Evolutionary conservation across 1,140 invertebrate genomes (phyloP).

Genomic region (Aphelinus certus): DNA sequence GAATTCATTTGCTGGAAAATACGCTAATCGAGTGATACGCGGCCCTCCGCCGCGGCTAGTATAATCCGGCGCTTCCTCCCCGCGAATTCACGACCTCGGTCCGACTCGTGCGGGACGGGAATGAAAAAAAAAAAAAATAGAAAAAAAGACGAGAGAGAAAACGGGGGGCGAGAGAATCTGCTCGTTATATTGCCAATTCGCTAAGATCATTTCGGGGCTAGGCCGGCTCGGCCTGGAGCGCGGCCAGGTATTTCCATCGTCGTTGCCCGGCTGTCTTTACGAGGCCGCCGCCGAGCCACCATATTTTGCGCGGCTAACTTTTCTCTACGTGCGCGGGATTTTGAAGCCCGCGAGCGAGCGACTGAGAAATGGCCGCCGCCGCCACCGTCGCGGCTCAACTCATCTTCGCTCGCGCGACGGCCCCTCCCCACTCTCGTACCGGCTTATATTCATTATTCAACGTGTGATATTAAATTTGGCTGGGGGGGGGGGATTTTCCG

Average conservation of each 20-base stretch:
- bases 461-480: constrained; percentile 24
- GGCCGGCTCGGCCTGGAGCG: constrained; percentile 28
- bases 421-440: not conserved
- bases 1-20: constrained; percentile 46
- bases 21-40: constrained; percentile 43
- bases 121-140: not conserved
- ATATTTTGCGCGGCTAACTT: constrained; percentile 29
- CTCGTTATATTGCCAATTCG: constrained; percentile 45
- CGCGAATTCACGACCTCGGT: constrained; percentile 17
- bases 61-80: not conserved
- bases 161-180: constrained; percentile 14
- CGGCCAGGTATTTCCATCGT: constrained; percentile 46
- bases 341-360: constrained; percentile 3
- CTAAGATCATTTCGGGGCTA: constrained; percentile 43
- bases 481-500: not conserved
- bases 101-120: not conserved
- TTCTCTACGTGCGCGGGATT: constrained; percentile 25
- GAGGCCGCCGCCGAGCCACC: constrained; percentile 6
- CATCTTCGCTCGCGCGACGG: no score
- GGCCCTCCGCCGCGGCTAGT: not conserved
- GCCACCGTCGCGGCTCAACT: not conserved
- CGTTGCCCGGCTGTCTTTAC: constrained; percentile 20
- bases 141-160: constrained; percentile 16
- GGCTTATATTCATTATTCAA: constrained; percentile 30
- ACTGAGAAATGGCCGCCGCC: not conserved